phyloP scores from a whole-genome alignment of 2,888 invertebrate species.

The Tenthredo livida region DNA sequence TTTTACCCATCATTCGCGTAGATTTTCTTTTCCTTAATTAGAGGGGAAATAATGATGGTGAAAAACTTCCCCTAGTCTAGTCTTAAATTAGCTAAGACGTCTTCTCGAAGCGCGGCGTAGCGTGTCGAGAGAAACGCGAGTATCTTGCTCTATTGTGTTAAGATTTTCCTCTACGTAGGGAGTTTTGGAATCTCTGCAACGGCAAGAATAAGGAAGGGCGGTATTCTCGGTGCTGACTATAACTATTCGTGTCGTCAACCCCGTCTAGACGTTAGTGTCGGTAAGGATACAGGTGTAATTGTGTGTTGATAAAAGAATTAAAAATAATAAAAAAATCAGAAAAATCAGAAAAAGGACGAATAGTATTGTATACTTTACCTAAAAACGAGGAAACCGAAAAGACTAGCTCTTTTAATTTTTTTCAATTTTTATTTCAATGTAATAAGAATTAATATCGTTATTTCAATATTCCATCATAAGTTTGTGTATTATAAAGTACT shows the following conservation, averaged over 20 bases:
- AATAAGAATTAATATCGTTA: too few relatives aligned
- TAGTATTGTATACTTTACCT: too few relatives aligned
- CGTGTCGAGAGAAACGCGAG: neutral
- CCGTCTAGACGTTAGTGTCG: slow-evolving; percentile 49
- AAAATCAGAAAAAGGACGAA: too few relatives aligned
- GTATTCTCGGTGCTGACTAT: neutral
- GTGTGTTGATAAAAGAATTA: too few relatives aligned
- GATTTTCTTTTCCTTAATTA: neutral
- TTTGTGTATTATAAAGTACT: neutral
- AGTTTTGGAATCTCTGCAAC: neutral
- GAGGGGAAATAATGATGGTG: neutral
- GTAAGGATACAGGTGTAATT: too few relatives aligned
- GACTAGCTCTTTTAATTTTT: too few relatives aligned
- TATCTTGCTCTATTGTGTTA: neutral
- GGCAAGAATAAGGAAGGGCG: neutral
- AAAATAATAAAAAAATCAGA: too few relatives aligned
- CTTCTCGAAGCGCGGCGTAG: neutral
- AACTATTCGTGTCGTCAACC: slow-evolving; percentile 49
- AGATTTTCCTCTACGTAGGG: slow-evolving; percentile 6
- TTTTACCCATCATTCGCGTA: neutral
- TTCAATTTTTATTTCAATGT: too few relatives aligned
- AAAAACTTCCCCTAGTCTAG: neutral
- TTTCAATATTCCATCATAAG: too few relatives aligned
- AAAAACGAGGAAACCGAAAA: too few relatives aligned
- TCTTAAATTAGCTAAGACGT: neutral